Base-by-base conservation (phyloP, 1,140 invertebrate species). In the Popillia japonica region DNA sequence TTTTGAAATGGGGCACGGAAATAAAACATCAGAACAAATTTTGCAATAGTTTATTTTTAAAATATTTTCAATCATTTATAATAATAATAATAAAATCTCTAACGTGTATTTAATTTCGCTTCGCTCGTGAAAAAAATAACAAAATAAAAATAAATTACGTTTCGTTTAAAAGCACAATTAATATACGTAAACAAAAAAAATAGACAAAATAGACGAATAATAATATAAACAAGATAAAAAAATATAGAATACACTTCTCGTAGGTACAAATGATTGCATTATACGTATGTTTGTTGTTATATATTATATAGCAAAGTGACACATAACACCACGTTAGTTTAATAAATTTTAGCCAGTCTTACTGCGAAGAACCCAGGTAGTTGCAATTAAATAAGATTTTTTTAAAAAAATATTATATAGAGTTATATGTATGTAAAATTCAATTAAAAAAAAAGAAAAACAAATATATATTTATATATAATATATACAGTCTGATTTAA, bases 71-170 rank as follows among this genome's bases (percentile, higher is more conserved):
- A 68, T 68, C 22, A 22, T 68, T 27, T 10, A 68, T 68, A 68
- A n/a, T n/a, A n/a, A 68, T 68, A 9, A 68, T 68, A 68, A 27
- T 27, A 68, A 68, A 68, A 68, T 68, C 61, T 23, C 17, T 55
- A n/a, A n/a, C n/a, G n/a, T n/a, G n/a, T n/a, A n/a, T n/a, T n/a
- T n/a, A 55, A 6, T 14, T 68, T 68, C 11, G 20, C 61, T 11
- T 68, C 22, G 22, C 48, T 7, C 17, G 48, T 55, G 48, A 4
- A 55, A 55, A 68, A 64, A n/a, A n/a, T n/a, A n/a, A n/a, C n/a
- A n/a, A n/a, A n/a, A n/a, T n/a, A n/a, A 68, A 68, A 68, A 68
- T 68, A 68, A 68, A 68, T 68, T 68, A 68, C 20, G 9, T 34
- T 10, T 68, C 22, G 27, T 27, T 68, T 27, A 23, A 68, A 27